Evolutionary conservation across 2,113 vertebrate species (phyloP).

Genomic region (Pogonocichla stellata): DNA sequence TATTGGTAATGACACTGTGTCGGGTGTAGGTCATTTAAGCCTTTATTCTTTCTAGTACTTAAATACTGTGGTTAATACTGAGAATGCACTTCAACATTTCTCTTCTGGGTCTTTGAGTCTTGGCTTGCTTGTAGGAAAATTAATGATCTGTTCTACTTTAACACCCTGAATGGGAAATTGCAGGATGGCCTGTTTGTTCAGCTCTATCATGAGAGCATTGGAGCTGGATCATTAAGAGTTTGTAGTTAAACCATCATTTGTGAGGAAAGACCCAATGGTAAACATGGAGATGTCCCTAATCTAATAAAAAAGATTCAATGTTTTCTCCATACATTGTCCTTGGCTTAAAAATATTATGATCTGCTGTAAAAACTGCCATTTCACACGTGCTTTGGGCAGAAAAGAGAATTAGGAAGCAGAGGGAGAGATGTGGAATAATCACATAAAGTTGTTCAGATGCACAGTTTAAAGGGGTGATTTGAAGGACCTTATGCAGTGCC

Average conservation of each 20-base stretch:
- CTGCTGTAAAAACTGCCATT: background rate
- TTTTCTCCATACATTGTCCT: background rate
- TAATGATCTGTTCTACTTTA: background rate
- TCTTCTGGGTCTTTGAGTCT: background rate
- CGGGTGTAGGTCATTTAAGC: background rate
- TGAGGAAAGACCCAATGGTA: background rate
- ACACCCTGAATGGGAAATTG: background rate
- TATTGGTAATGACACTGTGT: background rate
- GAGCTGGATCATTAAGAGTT: background rate
- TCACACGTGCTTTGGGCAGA: background rate
- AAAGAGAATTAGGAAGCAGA: background rate
- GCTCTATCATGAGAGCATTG: background rate
- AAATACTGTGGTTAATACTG: background rate
- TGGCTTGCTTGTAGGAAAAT: background rate
- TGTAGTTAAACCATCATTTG: background rate
- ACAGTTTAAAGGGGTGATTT: background rate
- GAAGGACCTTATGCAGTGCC: background rate
- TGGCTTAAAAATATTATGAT: background rate
- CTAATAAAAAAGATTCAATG: background rate
- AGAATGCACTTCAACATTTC: background rate
- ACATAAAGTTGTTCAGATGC: fast-evolving
- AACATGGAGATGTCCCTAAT: background rate
- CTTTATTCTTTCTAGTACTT: background rate
- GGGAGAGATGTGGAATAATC: background rate
- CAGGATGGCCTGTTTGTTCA: background rate